Evolutionary conservation across 2,888 invertebrate species (phyloP), one percentile per base, ranked within the genome.

Genomic region (Odontomyia ornata): DNA sequence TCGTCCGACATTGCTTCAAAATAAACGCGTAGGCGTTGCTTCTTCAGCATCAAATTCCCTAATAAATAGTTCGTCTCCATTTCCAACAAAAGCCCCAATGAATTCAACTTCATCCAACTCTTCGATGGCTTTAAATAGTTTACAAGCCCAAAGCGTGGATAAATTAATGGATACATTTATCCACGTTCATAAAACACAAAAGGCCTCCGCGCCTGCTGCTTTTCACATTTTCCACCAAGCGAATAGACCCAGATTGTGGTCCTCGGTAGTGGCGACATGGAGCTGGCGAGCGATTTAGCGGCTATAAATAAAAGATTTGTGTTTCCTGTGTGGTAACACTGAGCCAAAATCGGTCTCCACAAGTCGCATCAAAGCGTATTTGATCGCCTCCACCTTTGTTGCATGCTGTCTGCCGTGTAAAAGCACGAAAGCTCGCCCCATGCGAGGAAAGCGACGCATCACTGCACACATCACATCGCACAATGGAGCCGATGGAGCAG

Each of bases 261-360:
- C 15, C 52, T 18, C 18, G 15, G 4, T 15, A 18, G 15, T 2
- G 7, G 15, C 15, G 60, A n/a, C 13, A 56, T 18, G 56, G 5
- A 1, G 21, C 56, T 56, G 56, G 13, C n/a, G n/a, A 56, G 56
- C 56, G n/a, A n/a, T 56, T n/a, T 5, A 7, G 60, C 25, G 30
- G 23, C 64, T 64, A 64, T 30, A 64, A 64, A 64, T 27, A 60
- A 25, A 64, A 64, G 52, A n/a, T 64, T 64, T 64, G 28, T 28
- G 28, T 28, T 64, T 64, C 64, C 64, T 64, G 64, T 64, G 64
- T 64, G 64, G 64, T 15, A 64, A 18, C 28, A 64, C 64, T 64
- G 28, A 27, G 28, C n/a, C 28, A 13, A 21, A 52, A 52, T 52
- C 52, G 52, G 52, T 3, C 52, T 52, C 52, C 52, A n/a, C n/a